A percentile compares a stretch with the other conserved stretches of the same genome.
Evolutionary conservation across 2,113 vertebrate species (phyloP).

Genomic region (Gallinago undulata): DNA sequence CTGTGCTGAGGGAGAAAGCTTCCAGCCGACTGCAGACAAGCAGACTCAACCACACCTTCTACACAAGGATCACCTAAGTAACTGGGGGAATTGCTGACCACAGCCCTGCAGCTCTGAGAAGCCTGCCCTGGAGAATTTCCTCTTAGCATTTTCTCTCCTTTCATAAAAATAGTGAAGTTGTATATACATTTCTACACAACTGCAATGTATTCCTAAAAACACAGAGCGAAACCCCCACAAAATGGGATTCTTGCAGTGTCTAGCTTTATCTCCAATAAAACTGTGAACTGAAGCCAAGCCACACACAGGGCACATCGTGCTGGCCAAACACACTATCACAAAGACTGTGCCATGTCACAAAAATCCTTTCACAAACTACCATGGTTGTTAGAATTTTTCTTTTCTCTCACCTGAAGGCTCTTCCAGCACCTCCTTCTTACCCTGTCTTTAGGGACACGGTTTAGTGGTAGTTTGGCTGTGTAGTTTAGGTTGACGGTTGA

Average conservation of each 20-base stretch:
- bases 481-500: too few relatives aligned
- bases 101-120: neutral
- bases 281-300: neutral
- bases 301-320: rapidly evolving
- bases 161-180: neutral
- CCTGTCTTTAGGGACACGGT: too few relatives aligned
- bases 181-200: neutral
- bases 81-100: constrained; percentile 2
- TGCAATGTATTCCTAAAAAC: neutral
- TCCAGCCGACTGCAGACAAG: neutral
- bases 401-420: neutral
- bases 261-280: neutral
- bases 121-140: neutral
- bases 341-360: neutral
- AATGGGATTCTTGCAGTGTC: neutral
- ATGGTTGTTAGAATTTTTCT: neutral
- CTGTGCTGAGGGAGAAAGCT: neutral
- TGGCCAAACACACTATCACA: rapidly evolving
- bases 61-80: constrained; percentile 53
- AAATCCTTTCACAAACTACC: neutral
- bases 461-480: too few relatives aligned
- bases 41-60: constrained; percentile 21
- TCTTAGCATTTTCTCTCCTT: neutral
- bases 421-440: neutral
- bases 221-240: neutral